Conservation (phyloP, 2,888 invertebrate species). For the Vannuccia rotundouncinata region DNA sequence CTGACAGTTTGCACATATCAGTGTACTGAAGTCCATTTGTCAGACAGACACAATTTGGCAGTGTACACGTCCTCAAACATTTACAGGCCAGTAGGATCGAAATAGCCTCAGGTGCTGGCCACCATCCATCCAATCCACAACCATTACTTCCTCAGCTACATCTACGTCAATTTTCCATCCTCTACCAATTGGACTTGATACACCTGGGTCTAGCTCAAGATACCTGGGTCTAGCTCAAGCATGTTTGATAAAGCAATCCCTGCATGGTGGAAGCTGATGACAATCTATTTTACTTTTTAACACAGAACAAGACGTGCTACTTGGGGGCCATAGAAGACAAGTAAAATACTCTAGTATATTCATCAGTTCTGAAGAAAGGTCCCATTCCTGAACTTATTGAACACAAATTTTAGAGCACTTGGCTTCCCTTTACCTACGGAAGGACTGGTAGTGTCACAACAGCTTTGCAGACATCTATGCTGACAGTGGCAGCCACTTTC, state of each 20-base stretch:
- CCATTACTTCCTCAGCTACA: slow-evolving; percentile 27
- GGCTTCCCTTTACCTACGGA: slow-evolving; percentile 37
- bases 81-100: slow-evolving; percentile 20
- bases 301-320: too few species aligned
- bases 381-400: slow-evolving; percentile 35
- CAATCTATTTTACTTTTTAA: too few species aligned
- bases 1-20: slow-evolving; percentile 34
- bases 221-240: neutral
- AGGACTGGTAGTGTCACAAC: too few species aligned
- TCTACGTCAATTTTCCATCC: slow-evolving; percentile 5
- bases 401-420: slow-evolving; percentile 39
- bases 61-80: slow-evolving; percentile 13
- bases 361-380: slow-evolving; percentile 35
- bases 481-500: too few species aligned
- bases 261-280: slow-evolving; percentile 10
- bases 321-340: too few species aligned
- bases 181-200: slow-evolving; percentile 2
- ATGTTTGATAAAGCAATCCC: slow-evolving; percentile 6
- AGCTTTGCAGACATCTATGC: too few species aligned
- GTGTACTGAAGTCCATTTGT: slow-evolving; percentile 36
- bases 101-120: neutral
- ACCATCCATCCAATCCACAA: slow-evolving; percentile 12
- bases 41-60: slow-evolving; percentile 9
- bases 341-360: slow-evolving; percentile 38
- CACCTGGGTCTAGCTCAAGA: slow-evolving; percentile 10